A percentile compares a stretch with the other conserved stretches of the same genome.
These are phyloP conservation scores for Rhynchonycteris naso DNA, from an alignment of 2,797 vertebrate genomes.

Conservation along the genomic window DNA sequence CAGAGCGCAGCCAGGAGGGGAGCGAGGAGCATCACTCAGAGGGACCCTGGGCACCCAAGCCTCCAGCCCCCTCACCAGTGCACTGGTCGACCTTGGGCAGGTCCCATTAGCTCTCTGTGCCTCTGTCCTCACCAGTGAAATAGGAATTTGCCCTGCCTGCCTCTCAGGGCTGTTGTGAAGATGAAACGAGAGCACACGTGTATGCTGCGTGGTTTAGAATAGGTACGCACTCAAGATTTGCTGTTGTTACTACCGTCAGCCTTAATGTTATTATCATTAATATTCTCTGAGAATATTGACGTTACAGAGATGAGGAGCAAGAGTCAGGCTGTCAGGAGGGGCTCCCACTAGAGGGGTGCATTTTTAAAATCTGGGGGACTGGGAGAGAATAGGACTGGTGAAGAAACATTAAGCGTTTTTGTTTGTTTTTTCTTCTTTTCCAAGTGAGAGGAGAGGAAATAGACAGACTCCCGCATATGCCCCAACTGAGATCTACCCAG, in stretches of 20 bases:
- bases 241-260: fast-evolving
- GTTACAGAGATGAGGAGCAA: too few relatives aligned
- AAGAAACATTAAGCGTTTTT: not conserved
- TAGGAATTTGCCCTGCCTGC: too few relatives aligned
- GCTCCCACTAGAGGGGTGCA: too few relatives aligned
- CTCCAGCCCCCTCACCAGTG: too few relatives aligned
- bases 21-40: fast-evolving
- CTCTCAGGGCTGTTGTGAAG: too few relatives aligned
- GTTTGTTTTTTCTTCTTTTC: too few relatives aligned
- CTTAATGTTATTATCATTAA: fast-evolving
- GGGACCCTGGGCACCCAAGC: fast-evolving
- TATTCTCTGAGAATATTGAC: too few relatives aligned
- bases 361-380: not conserved
- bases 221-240: fast-evolving
- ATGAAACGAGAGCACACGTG: fast-evolving
- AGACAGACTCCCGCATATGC: too few relatives aligned
- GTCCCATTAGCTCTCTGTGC: too few relatives aligned
- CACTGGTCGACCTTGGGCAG: fast-evolving
- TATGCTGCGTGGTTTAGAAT: not conserved
- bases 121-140: not conserved
- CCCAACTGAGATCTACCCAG: too few relatives aligned
- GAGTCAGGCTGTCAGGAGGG: too few relatives aligned
- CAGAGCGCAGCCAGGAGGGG: not conserved
- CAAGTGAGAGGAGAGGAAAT: too few relatives aligned
- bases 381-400: not conserved